Base-by-base conservation (phyloP, 1,140 invertebrate species). In the Sarcophaga bullata region DNA sequence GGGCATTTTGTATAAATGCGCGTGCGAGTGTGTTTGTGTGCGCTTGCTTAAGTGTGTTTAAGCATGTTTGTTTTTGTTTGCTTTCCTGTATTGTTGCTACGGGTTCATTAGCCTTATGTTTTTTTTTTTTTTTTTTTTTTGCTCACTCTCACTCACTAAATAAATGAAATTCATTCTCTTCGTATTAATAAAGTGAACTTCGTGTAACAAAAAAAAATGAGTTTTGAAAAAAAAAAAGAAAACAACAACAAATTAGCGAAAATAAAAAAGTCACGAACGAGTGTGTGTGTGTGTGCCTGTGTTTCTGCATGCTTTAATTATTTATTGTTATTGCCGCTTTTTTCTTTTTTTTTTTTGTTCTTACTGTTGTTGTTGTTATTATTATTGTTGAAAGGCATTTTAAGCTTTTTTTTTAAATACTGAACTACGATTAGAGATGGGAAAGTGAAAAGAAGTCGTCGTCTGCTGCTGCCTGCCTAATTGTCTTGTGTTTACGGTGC, bases 51-150 rank as follows among this genome's bases (percentile, higher is more conserved):
- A 68, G 0, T 68, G 62, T 68, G 7, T 68, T 9, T 49, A 49
- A 13, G 73, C 49, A 37, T 49, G 47, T 49, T 49, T 49, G 73
- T 48, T 49, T 76, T 75, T 75, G 73, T 13, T 10, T n/a, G 46
- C 37, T 47, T 75, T 75, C 17, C 47, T 62, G 58, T 62, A 17
- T 76, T 76, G 46, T 76, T 76, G 73, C 49, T 47, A 76, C 73
- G 73, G n/a, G 73, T 76, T 76, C 73, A 49, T 76, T 76, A 76
- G 73, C 73, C 73, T 76, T 76, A 76, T 76, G 47, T 68, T 68
- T 19, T 1, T 37, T 37, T 37, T 37, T 37, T 37, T 37, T 37
- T 37, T 37, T 37, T 37, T 37, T 37, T 37, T 37, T 4, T 37
- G 25, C 25, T 37, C 25, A 37, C 25, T 37, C 25, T 37, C 25